Conservation (phyloP, 1,140 invertebrate genomes). For the Heliconius eleuchia region DNA sequence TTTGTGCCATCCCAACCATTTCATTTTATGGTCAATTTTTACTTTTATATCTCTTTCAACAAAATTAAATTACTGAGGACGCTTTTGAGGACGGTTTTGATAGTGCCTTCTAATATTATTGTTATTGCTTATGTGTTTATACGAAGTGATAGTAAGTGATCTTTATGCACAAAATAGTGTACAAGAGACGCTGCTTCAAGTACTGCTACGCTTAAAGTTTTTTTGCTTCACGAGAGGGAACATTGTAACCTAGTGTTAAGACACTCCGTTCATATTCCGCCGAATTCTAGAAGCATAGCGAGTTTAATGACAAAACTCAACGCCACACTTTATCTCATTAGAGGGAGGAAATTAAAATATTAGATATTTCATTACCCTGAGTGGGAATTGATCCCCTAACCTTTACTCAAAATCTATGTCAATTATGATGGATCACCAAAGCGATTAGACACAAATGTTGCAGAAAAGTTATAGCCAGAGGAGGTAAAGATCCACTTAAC, state of each 20-base stretch:
- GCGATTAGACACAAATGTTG: slow-evolving; percentile 11
- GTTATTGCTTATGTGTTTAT: slow-evolving; percentile 12
- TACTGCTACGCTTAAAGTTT: too few relatives aligned
- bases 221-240: too few relatives aligned
- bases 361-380: too few relatives aligned
- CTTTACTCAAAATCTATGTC: not conserved
- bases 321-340: too few relatives aligned
- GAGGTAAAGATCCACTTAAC: not conserved
- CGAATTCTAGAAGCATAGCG: too few relatives aligned
- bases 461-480: not conserved
- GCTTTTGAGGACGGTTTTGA: not conserved
- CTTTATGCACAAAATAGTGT: too few relatives aligned
- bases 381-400: too few relatives aligned
- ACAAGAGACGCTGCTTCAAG: too few relatives aligned
- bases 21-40: slow-evolving; percentile 30
- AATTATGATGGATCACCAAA: not conserved
- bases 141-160: not conserved
- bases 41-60: slow-evolving; percentile 34
- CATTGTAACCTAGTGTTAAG: too few relatives aligned
- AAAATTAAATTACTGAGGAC: slow-evolving; percentile 33
- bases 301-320: too few relatives aligned
- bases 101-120: slow-evolving; percentile 20
- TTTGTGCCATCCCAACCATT: slow-evolving; percentile 22
- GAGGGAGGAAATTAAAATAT: too few relatives aligned
- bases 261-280: too few relatives aligned